phyloP scores from a whole-genome alignment of 2,888 invertebrate species.

The Fabriciana adippe region DNA sequence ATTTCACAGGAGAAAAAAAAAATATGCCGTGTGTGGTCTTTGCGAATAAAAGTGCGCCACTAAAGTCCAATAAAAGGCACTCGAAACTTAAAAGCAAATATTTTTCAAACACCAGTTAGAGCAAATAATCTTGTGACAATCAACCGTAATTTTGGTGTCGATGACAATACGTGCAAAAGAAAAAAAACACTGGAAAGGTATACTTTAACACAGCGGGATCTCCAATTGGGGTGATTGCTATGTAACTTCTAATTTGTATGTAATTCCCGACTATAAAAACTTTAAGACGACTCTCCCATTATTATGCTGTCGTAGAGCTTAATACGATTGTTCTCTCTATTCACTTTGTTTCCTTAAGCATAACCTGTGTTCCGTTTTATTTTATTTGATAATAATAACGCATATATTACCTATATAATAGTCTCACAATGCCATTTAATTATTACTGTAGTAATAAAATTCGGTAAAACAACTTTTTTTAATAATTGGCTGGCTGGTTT shows the following conservation, averaged over 20 bases:
- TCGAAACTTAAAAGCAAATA: slow-evolving; percentile 74
- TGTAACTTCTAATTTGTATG: slow-evolving; percentile 65
- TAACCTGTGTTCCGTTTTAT: neutral
- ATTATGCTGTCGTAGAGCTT: slow-evolving; percentile 70
- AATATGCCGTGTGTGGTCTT: slow-evolving; percentile 65
- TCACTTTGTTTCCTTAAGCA: slow-evolving; percentile 25
- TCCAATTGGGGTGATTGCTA: slow-evolving; percentile 55
- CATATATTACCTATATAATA: too few species aligned
- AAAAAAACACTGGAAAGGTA: slow-evolving; percentile 50
- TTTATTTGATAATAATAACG: neutral
- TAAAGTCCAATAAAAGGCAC: slow-evolving; percentile 68
- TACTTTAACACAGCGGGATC: slow-evolving; percentile 67
- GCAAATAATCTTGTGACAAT: slow-evolving; percentile 73
- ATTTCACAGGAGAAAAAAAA: slow-evolving; percentile 62
- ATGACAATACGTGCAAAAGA: slow-evolving; percentile 66
- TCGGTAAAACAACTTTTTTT: too few species aligned
- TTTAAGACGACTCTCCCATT: slow-evolving; percentile 55
- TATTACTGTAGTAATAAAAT: too few species aligned
- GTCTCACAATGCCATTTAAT: too few species aligned
- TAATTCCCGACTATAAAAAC: slow-evolving; percentile 63
- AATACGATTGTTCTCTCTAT: slow-evolving; percentile 45
- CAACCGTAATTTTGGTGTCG: slow-evolving; percentile 71
- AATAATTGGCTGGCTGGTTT: too few species aligned
- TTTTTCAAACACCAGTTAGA: slow-evolving; percentile 77
- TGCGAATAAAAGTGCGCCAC: slow-evolving; percentile 61